Base-by-base conservation (phyloP, 2,888 invertebrate genomes). In the Acanthococcus lagerstroemiae region DNA sequence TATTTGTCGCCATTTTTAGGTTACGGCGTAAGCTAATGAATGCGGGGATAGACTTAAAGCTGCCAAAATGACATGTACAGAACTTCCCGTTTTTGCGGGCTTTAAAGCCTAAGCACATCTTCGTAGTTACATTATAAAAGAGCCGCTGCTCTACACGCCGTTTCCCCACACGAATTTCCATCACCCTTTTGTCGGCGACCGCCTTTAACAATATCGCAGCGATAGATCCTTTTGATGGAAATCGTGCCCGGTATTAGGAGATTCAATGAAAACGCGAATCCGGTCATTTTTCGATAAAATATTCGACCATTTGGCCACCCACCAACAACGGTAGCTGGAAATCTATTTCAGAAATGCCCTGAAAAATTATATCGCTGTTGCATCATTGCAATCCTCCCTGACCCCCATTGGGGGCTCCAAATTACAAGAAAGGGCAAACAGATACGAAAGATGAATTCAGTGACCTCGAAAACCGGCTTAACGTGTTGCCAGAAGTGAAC, bases 1-100 rank as follows among this genome's bases (percentile, higher is more conserved):
- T 61, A 61, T 61, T 61, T 61, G 61, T 61, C 52, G 61, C 50
- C 61, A 61, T 61, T 61, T 61, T 61, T 61, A 52, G 61, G 61
- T 61, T 50, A 52, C 61, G 52, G 48, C 48, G 61, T 46, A 26
- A 48, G 50, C 61, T 61, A 61, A 61, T 61, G 61, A 61, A 61
- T 61, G 61, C 61, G 61, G 50, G 61, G 61, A 61, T 27, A 30
- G 27, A 61, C 50, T 50, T 50, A 50, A 50, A 61, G 61, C 61
- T 61, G 61, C 26, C 61, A 50, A 27, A 30, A 61, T 61, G 61
- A 61, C 61, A 61, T 61, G 48, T 61, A 26, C 61, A 61, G 61
- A 61, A 61, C 61, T 46, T 61, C 61, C 61, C 50, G 27, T 50
- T 50, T 45, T 50, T 61, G 50, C 25, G 24, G 50, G 48, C 25